A percentile compares a stretch with the other conserved stretches of the same genome.
Conservation (phyloP, 2,888 invertebrate genomes). For the Heliconius aoede region DNA sequence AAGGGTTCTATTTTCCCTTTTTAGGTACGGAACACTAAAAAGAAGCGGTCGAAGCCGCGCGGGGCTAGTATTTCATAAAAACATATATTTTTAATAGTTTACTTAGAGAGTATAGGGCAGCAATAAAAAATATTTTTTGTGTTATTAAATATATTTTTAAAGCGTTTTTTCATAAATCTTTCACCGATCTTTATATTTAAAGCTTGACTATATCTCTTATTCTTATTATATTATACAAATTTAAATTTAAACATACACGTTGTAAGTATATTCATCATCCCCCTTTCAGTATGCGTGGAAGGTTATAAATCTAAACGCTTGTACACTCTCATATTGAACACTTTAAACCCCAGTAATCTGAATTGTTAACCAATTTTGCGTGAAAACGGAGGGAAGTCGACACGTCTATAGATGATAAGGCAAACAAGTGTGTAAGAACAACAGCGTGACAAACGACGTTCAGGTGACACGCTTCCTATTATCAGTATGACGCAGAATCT, state of each 20-base stretch:
- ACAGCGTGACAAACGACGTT: conserved; percentile 77
- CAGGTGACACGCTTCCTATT: conserved; percentile 71
- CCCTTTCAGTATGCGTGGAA: conserved; percentile 38
- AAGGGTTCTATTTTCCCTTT: too few relatives aligned
- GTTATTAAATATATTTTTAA: too few relatives aligned
- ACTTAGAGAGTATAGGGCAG: too few relatives aligned
- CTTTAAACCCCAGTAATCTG: conserved; percentile 50
- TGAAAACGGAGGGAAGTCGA: conserved; percentile 60
- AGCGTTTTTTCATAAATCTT: too few relatives aligned
- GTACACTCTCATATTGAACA: conserved; percentile 49
- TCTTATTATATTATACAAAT: conserved; percentile 19
- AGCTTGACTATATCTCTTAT: neutral
- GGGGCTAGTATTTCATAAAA: too few relatives aligned
- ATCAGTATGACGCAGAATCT: conserved; percentile 37
- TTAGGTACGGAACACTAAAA: too few relatives aligned
- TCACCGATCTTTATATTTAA: too few relatives aligned
- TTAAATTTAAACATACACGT: neutral
- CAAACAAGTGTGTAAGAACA: conserved; percentile 64
- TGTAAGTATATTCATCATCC: neutral
- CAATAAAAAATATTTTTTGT: too few relatives aligned
- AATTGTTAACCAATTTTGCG: conserved; percentile 65
- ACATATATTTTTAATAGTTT: too few relatives aligned
- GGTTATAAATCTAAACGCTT: conserved; percentile 54
- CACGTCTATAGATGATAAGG: conserved; percentile 53
- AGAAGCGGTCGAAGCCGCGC: too few relatives aligned